These are phyloP conservation scores for Chaetorhynchus papuensis DNA, from an alignment of 2,113 vertebrate species.

Conservation along the genomic window DNA sequence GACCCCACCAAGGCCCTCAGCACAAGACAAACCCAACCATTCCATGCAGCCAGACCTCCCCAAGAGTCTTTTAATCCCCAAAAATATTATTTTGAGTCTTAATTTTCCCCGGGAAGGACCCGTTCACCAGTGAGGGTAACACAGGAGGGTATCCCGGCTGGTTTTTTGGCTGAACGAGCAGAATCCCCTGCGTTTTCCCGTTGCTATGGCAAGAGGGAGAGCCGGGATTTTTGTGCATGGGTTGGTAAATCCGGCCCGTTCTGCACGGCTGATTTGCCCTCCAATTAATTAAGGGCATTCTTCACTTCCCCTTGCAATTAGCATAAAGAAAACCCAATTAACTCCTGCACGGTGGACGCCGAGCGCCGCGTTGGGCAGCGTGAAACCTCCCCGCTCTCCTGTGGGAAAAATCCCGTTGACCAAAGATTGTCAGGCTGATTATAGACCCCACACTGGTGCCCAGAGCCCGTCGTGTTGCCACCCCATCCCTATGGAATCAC, in stretches of 20 bases:
- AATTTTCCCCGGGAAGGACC: background rate
- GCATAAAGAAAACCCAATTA: conserved; percentile 39
- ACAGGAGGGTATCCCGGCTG: background rate
- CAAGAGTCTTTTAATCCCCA: background rate
- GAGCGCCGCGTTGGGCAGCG: accelerated
- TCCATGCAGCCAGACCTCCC: background rate
- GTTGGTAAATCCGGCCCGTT: background rate
- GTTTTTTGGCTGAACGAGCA: background rate
- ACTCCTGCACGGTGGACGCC: background rate
- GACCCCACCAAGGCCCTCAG: background rate
- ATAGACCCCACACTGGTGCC: background rate
- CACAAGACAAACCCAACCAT: background rate
- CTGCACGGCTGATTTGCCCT: conserved; percentile 14
- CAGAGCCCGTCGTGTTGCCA: accelerated
- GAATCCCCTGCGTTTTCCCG: background rate
- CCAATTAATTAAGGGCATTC: conserved; percentile 55
- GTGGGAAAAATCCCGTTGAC: background rate
- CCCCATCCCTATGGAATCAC: accelerated
- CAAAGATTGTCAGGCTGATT: background rate
- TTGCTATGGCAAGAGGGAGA: background rate
- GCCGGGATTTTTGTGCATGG: background rate
- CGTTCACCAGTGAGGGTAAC: accelerated
- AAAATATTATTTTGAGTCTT: background rate
- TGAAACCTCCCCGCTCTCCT: background rate
- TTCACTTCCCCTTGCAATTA: conserved; percentile 49